Conservation (phyloP, 2,888 invertebrate genomes). For the Aporophyla lueneburgensis region DNA sequence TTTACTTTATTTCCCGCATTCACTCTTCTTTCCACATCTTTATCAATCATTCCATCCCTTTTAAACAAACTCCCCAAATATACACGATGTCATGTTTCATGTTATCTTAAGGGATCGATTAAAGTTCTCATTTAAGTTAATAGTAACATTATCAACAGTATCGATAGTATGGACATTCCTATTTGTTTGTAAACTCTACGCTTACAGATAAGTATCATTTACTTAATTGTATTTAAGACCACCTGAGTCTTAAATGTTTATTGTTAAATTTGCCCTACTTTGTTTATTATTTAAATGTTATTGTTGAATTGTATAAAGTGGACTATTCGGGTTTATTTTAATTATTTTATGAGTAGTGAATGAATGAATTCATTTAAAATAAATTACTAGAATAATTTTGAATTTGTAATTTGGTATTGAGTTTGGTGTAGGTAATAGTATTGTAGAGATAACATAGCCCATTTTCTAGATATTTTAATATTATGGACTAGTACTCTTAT, state of each 20-base stretch:
- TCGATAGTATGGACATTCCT: background rate
- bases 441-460: background rate
- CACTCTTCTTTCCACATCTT: too few species aligned
- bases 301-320: slow-evolving; percentile 7
- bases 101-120: slow-evolving; percentile 10
- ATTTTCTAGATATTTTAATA: background rate
- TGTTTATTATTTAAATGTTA: slow-evolving; percentile 22
- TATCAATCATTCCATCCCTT: too few species aligned
- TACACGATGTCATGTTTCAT: too few species aligned
- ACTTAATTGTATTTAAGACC: slow-evolving; percentile 25
- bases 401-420: background rate
- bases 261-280: slow-evolving; percentile 12
- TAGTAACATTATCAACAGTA: slow-evolving; percentile 5
- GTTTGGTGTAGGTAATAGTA: background rate
- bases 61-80: too few species aligned
- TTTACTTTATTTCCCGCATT: too few species aligned
- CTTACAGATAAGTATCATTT: slow-evolving; percentile 18
- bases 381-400: background rate
- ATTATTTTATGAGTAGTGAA: background rate
- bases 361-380: background rate
- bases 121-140: slow-evolving; percentile 20
- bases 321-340: background rate
- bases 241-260: slow-evolving; percentile 21
- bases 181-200: slow-evolving; percentile 16
- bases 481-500: background rate